A percentile compares a stretch with the other conserved stretches of the same genome.
Conservation (phyloP, 2,113 vertebrate genomes). For the Vulpes lagopus region DNA sequence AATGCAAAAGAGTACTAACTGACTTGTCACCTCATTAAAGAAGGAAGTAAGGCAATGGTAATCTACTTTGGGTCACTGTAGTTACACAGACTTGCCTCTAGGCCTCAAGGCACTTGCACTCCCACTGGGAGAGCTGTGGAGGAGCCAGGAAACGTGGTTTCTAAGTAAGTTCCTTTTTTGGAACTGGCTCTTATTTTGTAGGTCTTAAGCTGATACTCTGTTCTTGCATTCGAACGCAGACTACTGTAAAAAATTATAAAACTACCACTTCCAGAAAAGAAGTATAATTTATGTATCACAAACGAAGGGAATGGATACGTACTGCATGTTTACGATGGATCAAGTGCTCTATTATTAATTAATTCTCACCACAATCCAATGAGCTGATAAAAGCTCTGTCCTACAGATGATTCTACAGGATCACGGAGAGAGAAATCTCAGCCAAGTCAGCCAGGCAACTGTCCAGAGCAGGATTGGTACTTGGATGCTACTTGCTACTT, state of each 20-base stretch:
- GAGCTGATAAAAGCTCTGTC: neutral
- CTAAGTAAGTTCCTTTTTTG: neutral
- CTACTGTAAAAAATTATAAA: slow-evolving; percentile 9
- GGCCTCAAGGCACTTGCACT: neutral
- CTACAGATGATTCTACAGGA: neutral
- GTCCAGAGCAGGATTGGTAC: too few relatives aligned
- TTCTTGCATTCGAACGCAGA: neutral
- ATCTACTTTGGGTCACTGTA: neutral
- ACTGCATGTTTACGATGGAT: neutral
- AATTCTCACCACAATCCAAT: neutral
- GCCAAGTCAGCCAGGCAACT: neutral
- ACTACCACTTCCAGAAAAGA: neutral
- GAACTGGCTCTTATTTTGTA: neutral
- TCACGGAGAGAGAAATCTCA: neutral
- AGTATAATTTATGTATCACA: neutral
- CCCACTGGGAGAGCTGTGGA: neutral
- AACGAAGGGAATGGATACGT: neutral
- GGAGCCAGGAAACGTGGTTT: neutral
- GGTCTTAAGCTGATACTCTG: neutral
- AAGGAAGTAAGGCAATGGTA: neutral
- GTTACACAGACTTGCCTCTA: neutral
- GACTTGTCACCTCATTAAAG: neutral
- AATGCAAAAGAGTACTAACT: too few relatives aligned
- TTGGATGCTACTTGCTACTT: neutral
- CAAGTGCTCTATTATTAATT: neutral